Evolutionary conservation across 37 sponge, comb jelly and placozoan genomes (phyloP), one percentile per base, ranked within the genome.

Genomic region (Halichondria panicea): DNA sequence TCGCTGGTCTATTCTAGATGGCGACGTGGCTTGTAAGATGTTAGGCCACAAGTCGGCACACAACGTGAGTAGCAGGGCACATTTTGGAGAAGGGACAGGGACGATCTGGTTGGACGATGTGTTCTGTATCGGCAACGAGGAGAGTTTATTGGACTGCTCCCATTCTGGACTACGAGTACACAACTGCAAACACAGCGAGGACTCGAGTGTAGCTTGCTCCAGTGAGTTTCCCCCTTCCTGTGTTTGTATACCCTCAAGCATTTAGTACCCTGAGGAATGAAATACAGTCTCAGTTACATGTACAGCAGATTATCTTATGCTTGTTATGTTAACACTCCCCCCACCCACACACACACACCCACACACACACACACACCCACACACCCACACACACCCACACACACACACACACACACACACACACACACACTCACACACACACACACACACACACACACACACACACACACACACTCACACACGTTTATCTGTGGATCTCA

Each of bases 1-100:
- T 28, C 12, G 1, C 32, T 85, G 91, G 91, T 45, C 37, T 43
- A 24, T 84, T 0, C 7, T 12, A 0, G 81, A 79, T 85, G 76
- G 82, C 19, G 62, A 84, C 33, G 87, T 85, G 30, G 91, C 41
- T 21, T 81, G 88, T 62, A 36, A 72, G 35, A 76, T 81, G 82
- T 57, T 87, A 0, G 67, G 76, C 8, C 81, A 55, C 67, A 62
- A 50, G 3, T 75, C 63, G 9, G 84, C 84, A 1, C 13, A 4
- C 3, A 31, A 36, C 24, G 48, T 53, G 54, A 43, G 53, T 0
- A 33, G 43, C 2, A 12, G 40, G 19, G 75, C 75, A 0, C 24
- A 18, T 42, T 79, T 66, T 48, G 82, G 82, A 40, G 54, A 55
- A 32, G 80, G 86, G 11, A 39, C 30, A 31, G 86, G 86, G 25